These are phyloP conservation scores for Crambe crambe DNA, from an alignment of 37 sponge, comb jelly and placozoan genomes.

Conservation along the genomic window DNA sequence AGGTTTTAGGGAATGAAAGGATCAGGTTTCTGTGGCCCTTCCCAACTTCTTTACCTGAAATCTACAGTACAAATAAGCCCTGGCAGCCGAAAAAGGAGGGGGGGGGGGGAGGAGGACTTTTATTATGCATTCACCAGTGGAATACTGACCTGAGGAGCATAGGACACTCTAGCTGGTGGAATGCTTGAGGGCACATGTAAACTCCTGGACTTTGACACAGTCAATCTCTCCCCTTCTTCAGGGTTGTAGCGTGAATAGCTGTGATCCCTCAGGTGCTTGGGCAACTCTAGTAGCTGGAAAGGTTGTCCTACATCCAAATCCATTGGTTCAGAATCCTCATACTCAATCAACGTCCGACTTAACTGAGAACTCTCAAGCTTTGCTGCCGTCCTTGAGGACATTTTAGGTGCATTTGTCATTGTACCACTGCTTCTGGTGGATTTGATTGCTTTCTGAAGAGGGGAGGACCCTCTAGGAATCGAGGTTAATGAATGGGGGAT, in stretches of 20 bases:
- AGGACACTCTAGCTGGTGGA: slow-evolving; percentile 71
- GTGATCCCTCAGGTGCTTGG: slow-evolving; percentile 59
- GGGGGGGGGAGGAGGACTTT: neutral
- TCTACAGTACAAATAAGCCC: too few relatives aligned
- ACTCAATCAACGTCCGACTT: slow-evolving; percentile 10
- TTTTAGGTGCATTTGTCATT: neutral
- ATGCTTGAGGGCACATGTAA: slow-evolving; percentile 19
- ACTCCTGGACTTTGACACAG: neutral
- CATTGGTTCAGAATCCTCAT: slow-evolving; percentile 28
- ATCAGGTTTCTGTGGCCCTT: too few relatives aligned
- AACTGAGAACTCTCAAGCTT: slow-evolving; percentile 2
- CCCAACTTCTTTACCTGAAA: too few relatives aligned
- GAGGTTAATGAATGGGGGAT: neutral
- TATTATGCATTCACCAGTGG: neutral
- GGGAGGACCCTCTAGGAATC: neutral
- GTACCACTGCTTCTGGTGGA: neutral
- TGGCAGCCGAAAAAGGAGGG: too few relatives aligned
- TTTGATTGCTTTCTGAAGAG: neutral
- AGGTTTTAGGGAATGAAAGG: too few relatives aligned
- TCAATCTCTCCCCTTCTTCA: slow-evolving; percentile 44
- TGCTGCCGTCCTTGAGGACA: slow-evolving; percentile 6
- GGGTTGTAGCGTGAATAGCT: slow-evolving; percentile 71
- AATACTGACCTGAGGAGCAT: slow-evolving; percentile 65
- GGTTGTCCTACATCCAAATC: slow-evolving; percentile 78
- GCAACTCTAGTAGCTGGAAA: slow-evolving; percentile 29